A percentile compares a stretch with the other conserved stretches of the same genome.
Evolutionary conservation across 2,113 vertebrate genomes (phyloP).

Genomic region (Psittacara wagleri): DNA sequence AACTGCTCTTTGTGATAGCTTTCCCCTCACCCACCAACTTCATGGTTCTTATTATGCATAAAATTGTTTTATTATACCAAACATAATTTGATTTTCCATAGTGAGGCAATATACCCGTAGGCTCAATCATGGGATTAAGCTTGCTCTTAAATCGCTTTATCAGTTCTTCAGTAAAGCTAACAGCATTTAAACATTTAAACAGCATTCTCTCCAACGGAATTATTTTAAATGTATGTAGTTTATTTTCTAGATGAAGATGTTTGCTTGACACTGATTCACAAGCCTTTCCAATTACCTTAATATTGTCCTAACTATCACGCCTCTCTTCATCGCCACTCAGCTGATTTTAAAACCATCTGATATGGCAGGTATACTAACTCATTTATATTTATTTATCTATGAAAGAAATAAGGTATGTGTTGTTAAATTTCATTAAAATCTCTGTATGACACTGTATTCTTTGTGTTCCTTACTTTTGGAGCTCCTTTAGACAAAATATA

Average conservation of each 20-base stretch:
- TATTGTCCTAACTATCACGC: background rate
- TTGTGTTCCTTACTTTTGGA: background rate
- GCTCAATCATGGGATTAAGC: background rate
- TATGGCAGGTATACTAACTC: background rate
- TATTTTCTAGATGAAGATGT: background rate
- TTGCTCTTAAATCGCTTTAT: background rate
- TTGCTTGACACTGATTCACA: background rate
- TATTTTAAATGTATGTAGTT: background rate
- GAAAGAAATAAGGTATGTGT: background rate
- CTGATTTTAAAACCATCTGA: background rate
- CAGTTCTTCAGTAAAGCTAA: background rate
- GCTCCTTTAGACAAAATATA: background rate
- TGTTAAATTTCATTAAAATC: background rate
- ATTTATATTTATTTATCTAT: background rate
- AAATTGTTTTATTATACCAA: background rate
- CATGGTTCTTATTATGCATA: background rate
- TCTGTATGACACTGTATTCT: background rate
- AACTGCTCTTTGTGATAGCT: rapidly evolving
- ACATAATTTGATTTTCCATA: background rate
- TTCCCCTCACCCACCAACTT: background rate
- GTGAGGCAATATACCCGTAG: background rate
- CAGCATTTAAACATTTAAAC: background rate
- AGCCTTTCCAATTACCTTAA: background rate
- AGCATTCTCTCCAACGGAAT: background rate
- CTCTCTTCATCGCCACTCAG: background rate